Evolutionary conservation across 2,888 invertebrate genomes (phyloP).

Genomic region (Rhagium mordax): DNA sequence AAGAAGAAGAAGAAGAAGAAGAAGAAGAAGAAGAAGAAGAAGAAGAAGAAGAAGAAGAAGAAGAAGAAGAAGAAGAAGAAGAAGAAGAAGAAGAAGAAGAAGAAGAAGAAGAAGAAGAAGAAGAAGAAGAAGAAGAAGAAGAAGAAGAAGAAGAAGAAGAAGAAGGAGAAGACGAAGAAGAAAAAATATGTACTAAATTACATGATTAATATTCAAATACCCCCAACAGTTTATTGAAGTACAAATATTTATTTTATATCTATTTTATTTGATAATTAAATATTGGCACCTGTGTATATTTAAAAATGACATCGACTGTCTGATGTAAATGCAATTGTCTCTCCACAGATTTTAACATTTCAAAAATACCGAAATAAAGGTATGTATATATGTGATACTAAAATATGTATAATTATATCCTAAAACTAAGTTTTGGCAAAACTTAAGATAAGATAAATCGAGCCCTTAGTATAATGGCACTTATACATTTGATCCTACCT

Average conservation of each 20-base stretch:
- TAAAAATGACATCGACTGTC: background rate
- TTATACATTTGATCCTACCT: background rate
- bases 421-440: background rate
- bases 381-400: background rate
- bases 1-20: no score
- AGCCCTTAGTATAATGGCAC: background rate
- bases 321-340: background rate
- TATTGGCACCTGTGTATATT: background rate
- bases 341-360: conserved; percentile 18
- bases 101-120: no score
- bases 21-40: no score
- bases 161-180: no score
- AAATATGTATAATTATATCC: background rate
- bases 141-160: no score
- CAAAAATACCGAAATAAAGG: background rate
- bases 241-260: background rate
- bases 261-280: background rate
- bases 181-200: no score
- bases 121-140: no score
- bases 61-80: no score
- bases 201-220: background rate
- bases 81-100: no score
- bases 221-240: background rate
- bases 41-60: no score
- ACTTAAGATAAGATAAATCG: background rate